These are phyloP conservation scores for Varanus komodoensis DNA, from an alignment of 2,113 vertebrate species.

Conservation along the genomic window DNA sequence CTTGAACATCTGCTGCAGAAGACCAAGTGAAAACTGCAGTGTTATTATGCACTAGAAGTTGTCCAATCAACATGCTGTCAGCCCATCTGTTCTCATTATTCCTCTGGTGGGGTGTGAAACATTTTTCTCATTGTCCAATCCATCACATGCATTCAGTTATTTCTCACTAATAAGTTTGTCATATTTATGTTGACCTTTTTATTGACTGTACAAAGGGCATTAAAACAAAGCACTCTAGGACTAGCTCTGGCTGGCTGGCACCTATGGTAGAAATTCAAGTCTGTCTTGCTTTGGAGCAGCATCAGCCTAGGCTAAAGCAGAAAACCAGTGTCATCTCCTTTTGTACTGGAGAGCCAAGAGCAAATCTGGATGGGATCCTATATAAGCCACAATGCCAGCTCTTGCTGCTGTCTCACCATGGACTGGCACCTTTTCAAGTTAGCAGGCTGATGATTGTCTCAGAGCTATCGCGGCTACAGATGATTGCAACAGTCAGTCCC, in stretches of 20 bases:
- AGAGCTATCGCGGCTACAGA: neutral
- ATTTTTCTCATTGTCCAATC: neutral
- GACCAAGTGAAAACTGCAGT: fast-evolving
- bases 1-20: conserved; percentile 8
- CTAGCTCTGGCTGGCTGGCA: neutral
- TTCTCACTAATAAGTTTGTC: fast-evolving
- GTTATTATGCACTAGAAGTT: conserved; percentile 7
- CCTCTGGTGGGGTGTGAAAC: neutral
- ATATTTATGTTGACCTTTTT: neutral
- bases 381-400: neutral
- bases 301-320: neutral
- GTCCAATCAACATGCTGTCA: neutral
- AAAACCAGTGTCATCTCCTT: neutral
- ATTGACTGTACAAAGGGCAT: neutral
- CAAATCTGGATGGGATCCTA: neutral
- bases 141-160: neutral
- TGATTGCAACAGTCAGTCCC: neutral
- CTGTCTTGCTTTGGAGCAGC: neutral
- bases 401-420: neutral
- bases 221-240: neutral
- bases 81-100: conserved; percentile 14
- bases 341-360: neutral
- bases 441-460: too few species aligned
- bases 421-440: neutral
- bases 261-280: neutral